Percentiles rank a stretch among this genome's conserved stretches.
These are phyloP conservation scores for Acanthacorydalis orientalis DNA, from an alignment of 2,888 invertebrate genomes.

Conservation along the genomic window DNA sequence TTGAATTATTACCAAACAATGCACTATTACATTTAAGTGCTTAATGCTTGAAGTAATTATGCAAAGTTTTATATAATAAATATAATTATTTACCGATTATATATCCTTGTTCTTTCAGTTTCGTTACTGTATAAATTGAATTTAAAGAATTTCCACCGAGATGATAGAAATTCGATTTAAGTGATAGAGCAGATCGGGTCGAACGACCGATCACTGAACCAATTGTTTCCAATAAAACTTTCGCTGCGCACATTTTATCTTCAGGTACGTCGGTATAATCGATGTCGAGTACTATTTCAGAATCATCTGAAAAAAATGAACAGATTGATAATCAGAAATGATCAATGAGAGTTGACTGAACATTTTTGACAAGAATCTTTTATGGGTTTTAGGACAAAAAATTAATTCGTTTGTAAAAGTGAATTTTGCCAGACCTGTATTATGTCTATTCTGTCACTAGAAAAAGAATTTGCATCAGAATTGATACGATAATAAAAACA, in stretches of 20 bases:
- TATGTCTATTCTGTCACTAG: too few species aligned
- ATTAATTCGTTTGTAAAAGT: too few species aligned
- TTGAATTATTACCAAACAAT: not conserved
- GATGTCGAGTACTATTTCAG: slow-evolving; percentile 38
- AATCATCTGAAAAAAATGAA: slow-evolving; percentile 26
- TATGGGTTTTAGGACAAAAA: too few species aligned
- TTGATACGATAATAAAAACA: too few species aligned
- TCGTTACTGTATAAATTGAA: slow-evolving; percentile 66
- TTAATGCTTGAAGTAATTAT: not conserved
- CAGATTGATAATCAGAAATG: too few species aligned
- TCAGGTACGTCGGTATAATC: slow-evolving; percentile 47
- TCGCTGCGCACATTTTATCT: slow-evolving; percentile 40
- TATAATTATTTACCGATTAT: slow-evolving; percentile 40
- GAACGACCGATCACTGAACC: slow-evolving; percentile 53
- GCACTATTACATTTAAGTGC: not conserved
- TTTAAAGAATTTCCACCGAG: slow-evolving; percentile 78
- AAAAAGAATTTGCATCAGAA: too few species aligned
- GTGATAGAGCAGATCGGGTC: slow-evolving; percentile 39
- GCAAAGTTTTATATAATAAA: not conserved
- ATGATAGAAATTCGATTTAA: slow-evolving; percentile 62
- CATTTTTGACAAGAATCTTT: too few species aligned
- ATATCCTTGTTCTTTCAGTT: slow-evolving; percentile 59
- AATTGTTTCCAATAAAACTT: slow-evolving; percentile 55
- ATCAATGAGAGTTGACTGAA: too few species aligned
- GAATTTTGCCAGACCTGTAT: too few species aligned